Conservation (phyloP, 2,888 invertebrate genomes). For the Drosophila heteroneura region DNA sequence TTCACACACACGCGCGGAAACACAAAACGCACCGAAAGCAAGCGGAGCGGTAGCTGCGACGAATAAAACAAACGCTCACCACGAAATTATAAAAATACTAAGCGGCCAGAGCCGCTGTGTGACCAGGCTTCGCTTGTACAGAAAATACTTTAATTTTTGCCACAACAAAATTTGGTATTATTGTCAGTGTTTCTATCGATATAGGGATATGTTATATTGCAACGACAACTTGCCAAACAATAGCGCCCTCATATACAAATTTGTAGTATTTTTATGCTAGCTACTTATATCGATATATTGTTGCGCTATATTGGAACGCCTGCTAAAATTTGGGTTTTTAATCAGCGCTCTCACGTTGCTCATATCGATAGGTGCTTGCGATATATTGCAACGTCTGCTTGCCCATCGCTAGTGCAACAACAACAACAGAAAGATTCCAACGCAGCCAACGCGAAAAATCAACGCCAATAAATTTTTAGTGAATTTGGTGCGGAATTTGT, state of each 20-base stretch:
- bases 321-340: background rate
- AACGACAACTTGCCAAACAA: conserved; percentile 2
- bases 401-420: conserved; percentile 54
- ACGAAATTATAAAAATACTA: conserved; percentile 57
- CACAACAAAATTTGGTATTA: conserved; percentile 5
- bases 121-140: conserved; percentile 5
- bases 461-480: conserved; percentile 35
- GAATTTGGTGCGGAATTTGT: background rate
- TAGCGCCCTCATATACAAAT: conserved; percentile 19
- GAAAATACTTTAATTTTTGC: background rate
- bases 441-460: conserved; percentile 41
- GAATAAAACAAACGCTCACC: conserved; percentile 18
- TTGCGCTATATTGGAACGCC: background rate
- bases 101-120: background rate
- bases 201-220: conserved; percentile 4
- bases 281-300: no score
- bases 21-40: conserved; percentile 35
- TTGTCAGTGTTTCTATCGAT: background rate
- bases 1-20: conserved; percentile 48
- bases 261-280: background rate
- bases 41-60: conserved; percentile 23
- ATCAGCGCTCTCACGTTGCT: background rate
- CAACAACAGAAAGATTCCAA: conserved; percentile 50
- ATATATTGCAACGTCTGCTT: conserved; percentile 21
- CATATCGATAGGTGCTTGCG: conserved; percentile 20